Base-by-base conservation (phyloP, 2,888 invertebrate species). In the Cheilosia pagana region DNA sequence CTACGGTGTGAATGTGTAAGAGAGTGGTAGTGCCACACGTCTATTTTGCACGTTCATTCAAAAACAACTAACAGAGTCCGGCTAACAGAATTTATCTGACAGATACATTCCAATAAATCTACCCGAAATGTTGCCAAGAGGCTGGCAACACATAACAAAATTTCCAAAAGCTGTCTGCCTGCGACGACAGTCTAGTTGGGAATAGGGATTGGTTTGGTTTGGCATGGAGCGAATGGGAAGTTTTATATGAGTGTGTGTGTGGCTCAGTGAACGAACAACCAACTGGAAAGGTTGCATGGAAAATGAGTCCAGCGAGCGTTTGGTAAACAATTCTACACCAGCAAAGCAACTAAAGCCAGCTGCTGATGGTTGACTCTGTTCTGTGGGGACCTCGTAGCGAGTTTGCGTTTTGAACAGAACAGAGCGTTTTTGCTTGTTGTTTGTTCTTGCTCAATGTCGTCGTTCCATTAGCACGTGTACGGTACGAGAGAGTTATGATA, bases 41-140 rank as follows among this genome's bases (percentile, higher is more conserved):
- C 91, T 90, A 90, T 89, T 90, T 91, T 90, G 89, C 90, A 91
- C 90, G 91, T 91, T 90, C 90, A 90, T 90, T 90, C 90, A 90
- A 90, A 89, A 91, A 90, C 90, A 91, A 91, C 90, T 91, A 90
- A 89, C 88, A 87, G 87, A 87, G 87, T 86, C 87, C 76, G 85
- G 88, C 88, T 87, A 87, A 87, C 88, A 88, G 87, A 89, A 89
- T 87, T 88, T 87, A 89, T 88, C 89, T 87, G 85, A 88, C 89
- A 88, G 88, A 88, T 88, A 90, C 90, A 90, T 90, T 89, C 89
- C 88, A 89, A 89, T 89, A 88, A 89, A 89, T 88, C 88, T 88
- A 88, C 88, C 83, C 87, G 87, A 72, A 88, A 88, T 88, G 88
- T 88, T 88, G 88, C 87, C 88, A 87, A 86, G 78, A 83, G 83